These are phyloP conservation scores for Craseonycteris thonglongyai DNA, from an alignment of 2,113 vertebrate genomes.

Conservation along the genomic window DNA sequence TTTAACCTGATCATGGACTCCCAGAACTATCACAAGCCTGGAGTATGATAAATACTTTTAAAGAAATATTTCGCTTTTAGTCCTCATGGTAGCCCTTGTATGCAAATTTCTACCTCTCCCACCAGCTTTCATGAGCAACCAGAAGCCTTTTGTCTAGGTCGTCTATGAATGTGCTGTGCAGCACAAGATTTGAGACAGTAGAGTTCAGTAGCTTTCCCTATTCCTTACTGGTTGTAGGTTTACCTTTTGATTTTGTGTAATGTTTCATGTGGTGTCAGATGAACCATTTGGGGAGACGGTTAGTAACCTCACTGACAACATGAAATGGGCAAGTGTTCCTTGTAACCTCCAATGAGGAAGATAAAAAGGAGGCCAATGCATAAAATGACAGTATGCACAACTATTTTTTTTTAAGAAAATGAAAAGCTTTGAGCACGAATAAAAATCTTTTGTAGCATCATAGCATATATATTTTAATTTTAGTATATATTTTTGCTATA, in stretches of 20 bases:
- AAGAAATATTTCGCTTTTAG: neutral
- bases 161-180: neutral
- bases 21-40: neutral
- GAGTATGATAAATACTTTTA: neutral
- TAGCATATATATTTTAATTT: neutral
- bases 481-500: neutral
- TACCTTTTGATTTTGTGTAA: conserved; percentile 39
- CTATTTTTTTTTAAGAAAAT: neutral
- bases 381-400: neutral
- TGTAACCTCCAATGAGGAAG: conserved; percentile 27
- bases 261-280: conserved; percentile 30
- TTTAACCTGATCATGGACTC: neutral
- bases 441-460: neutral
- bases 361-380: neutral
- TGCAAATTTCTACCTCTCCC: neutral
- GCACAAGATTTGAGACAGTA: neutral
- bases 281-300: neutral
- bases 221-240: neutral
- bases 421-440: neutral
- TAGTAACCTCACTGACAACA: conserved; percentile 24
- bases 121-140: neutral
- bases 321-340: conserved; percentile 18
- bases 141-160: neutral
- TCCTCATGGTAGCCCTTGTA: neutral
- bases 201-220: neutral